Base-by-base conservation (phyloP, 2,113 vertebrate genomes). In the Labrus mixtus region DNA sequence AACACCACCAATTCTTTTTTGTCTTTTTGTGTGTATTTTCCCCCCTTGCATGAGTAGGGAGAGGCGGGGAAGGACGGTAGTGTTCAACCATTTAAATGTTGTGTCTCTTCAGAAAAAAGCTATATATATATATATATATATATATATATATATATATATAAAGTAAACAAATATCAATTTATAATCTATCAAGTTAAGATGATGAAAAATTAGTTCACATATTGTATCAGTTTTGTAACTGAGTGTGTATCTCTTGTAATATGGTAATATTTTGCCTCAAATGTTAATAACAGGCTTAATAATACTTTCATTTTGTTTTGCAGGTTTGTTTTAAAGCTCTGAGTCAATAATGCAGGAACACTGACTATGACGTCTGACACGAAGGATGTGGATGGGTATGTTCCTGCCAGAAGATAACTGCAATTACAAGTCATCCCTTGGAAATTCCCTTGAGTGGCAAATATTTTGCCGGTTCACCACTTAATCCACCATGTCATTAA, bases 401-500 rank as follows among this genome's bases (percentile, higher is more conserved):
- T 1, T 63, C 10, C 33, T 56, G 6, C 56, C 73, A 56, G 72
- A 67, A 73, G 54, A 46, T 59, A 78, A 70, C 70, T 60, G 33
- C 54, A 79, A 16, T 75, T 61, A 56, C 70, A 74, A 67, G 45
- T 69, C 61, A 57, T 70, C 59, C 17, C 8, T 25, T 25, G 37
- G n/a, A 53, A 68, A 68, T 50, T 73, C n/a, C 51, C 43, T 50
- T 59, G 19, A 64, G 70, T 39, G 59, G 72, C n/a, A 6, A 48
- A 68, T 33, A 70, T 50, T 12, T 63, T 48, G n/a, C 37, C 7
- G 39, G 65, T 73, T 53, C 74, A 63, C 45, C 58, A 53, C 77
- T 45, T 81, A 67, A 74, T 83, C 73, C 39, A 73, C 41, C 53
- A 95, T 95, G 95, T 95, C 94, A 20, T 82, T 92, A 68, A 86